Base-by-base conservation (phyloP, 2,888 invertebrate species). In the Luperina nickerlii region DNA sequence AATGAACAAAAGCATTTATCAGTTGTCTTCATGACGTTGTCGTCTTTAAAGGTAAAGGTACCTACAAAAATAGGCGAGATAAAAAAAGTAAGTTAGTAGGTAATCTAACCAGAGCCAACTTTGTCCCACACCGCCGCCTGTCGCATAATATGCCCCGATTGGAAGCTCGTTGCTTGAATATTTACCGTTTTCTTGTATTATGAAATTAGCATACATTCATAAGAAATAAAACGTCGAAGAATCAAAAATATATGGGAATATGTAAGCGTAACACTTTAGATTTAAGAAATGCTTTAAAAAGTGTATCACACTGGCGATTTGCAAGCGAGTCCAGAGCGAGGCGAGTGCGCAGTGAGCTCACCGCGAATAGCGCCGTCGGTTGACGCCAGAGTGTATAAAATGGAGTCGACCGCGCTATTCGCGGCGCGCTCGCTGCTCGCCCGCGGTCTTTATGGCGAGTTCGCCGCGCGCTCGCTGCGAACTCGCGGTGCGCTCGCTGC, bases 201-300 rank as follows among this genome's bases (percentile, higher is more conserved):
- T 65, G 1, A 79, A 54, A 82, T 82, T 79, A 82, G 73, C 84
- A 82, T 82, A 82, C 24, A 84, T 82, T 79, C 18, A 32, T 63
- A 51, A 38, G 54, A 63, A 24, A 74, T 63, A 48, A 77, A 83
- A 68, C 7, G 54, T n/a, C 20, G 15, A 27, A 42, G 11, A 60
- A 48, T 83, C 45, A 38, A 70, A 32, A 9, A 60, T 60, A 27
- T 70, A 48, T 57, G 1, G 24, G 3, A 15, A 2, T 63, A 18
- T 18, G 13, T 20, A 3, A 20, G 15, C 48, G 38, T 38, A 24
- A 68, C n/a, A 65, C 5, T 65, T 24, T 11, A 9, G 20, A 11
- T 38, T 11, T 24, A 24, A 20, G 51, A 70, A 32, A 51, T 51
- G 24, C 15, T 24, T 54, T 15, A 6, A 18, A 70, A 70, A 51